phyloP scores from a whole-genome alignment of 2,888 invertebrate species.

The Bimastos eiseni region DNA sequence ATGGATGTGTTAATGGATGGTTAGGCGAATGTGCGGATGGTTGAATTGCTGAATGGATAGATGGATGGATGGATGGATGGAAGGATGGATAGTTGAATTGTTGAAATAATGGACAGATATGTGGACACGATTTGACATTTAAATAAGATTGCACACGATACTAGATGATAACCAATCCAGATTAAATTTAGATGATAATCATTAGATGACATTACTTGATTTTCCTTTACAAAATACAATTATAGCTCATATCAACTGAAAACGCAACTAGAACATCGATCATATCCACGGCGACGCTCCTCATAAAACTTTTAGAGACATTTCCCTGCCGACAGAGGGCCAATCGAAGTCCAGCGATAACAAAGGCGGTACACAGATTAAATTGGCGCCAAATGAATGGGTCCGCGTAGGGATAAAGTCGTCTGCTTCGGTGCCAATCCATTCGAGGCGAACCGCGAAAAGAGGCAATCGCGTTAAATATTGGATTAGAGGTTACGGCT shows the following conservation, averaged over 20 bases:
- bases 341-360: not conserved
- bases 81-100: not conserved
- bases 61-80: not conserved
- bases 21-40: not conserved
- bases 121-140: not conserved
- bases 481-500: not conserved
- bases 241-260: not conserved
- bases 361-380: not conserved
- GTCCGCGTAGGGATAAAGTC: not conserved
- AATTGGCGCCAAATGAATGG: constrained; percentile 1
- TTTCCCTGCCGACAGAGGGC: not conserved
- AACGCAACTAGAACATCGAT: not conserved
- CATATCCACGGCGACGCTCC: not conserved
- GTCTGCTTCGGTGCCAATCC: not conserved
- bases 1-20: not conserved
- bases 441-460: constrained; percentile 2
- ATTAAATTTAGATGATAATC: too few relatives aligned
- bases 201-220: not conserved
- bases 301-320: not conserved
- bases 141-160: too few relatives aligned
- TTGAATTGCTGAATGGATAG: not conserved
- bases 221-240: not conserved
- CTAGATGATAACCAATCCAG: too few relatives aligned
- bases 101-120: not conserved
- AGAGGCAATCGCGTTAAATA: constrained; percentile 2